Percentiles rank a stretch among this genome's conserved stretches.
Conservation (phyloP, 2,113 vertebrate genomes). For the Hemibagrus wyckioides region DNA sequence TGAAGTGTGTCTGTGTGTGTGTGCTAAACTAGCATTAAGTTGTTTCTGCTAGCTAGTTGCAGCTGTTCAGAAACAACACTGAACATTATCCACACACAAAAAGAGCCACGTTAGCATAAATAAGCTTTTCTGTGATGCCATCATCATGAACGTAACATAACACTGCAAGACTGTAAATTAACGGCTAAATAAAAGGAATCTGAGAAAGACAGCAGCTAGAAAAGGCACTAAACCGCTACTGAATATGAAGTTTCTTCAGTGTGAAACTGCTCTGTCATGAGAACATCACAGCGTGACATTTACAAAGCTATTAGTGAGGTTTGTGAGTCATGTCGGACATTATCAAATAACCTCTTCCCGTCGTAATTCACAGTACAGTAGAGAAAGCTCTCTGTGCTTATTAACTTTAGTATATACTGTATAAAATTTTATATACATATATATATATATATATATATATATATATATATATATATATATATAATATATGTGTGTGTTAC, state of each 20-base stretch:
- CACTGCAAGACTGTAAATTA: background rate
- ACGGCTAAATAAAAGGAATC: background rate
- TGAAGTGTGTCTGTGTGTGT: too few species aligned
- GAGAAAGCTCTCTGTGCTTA: background rate
- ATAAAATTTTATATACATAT: too few species aligned
- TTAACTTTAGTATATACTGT: background rate
- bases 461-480: too few species aligned
- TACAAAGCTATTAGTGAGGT: conserved; percentile 21
- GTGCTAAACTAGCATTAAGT: too few species aligned
- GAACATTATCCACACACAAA: background rate
- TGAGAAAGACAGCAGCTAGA: background rate
- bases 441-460: too few species aligned
- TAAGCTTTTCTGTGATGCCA: background rate
- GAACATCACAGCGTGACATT: conserved; percentile 15
- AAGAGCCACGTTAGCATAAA: background rate
- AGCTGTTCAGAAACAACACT: background rate
- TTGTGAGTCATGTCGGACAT: conserved; percentile 8
- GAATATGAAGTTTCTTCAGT: background rate
- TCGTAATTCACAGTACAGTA: background rate
- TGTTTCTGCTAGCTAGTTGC: background rate
- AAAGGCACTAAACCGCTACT: background rate
- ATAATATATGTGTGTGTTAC: background rate
- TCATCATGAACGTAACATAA: background rate
- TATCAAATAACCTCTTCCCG: background rate
- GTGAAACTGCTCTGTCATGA: background rate